Evolutionary conservation across 2,113 vertebrate genomes (phyloP).

Genomic region (Pterophyllum scalare): DNA sequence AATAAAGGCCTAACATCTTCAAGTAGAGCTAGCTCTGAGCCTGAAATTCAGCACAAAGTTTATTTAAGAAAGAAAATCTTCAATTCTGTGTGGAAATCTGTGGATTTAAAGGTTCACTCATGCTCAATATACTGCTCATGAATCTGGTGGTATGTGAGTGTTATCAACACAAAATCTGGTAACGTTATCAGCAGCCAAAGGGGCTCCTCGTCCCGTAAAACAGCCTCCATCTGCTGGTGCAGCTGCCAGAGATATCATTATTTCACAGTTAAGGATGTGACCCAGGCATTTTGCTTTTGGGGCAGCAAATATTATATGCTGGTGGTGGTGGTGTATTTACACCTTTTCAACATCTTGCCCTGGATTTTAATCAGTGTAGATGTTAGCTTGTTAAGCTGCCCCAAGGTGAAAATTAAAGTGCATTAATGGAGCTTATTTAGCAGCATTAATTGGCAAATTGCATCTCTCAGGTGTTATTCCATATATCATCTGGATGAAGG

Average conservation of each 20-base stretch:
- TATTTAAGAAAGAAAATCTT: not conserved
- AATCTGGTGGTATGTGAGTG: not conserved
- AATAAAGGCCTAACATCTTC: not conserved
- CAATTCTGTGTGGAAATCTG: not conserved
- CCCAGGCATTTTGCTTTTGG: not conserved
- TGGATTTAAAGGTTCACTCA: not conserved
- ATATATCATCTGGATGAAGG: not conserved
- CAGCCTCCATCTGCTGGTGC: not conserved
- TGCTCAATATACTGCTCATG: not conserved
- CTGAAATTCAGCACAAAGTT: not conserved
- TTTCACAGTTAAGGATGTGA: not conserved
- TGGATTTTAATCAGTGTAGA: not conserved
- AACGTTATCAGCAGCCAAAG: not conserved
- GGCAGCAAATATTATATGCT: not conserved
- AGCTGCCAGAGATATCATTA: not conserved
- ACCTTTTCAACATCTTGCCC: not conserved
- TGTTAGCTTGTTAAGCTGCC: not conserved
- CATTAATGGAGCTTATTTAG: not conserved
- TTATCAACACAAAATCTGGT: not conserved
- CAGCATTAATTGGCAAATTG: not conserved
- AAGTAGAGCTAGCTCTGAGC: not conserved
- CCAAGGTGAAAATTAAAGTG: not conserved
- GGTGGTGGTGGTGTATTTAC: not conserved
- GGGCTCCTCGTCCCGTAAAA: not conserved
- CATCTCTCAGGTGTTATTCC: not conserved